Percentiles rank a stretch among this genome's conserved stretches.
Evolutionary conservation across 2,113 vertebrate genomes (phyloP).

Genomic region (Equus quagga): DNA sequence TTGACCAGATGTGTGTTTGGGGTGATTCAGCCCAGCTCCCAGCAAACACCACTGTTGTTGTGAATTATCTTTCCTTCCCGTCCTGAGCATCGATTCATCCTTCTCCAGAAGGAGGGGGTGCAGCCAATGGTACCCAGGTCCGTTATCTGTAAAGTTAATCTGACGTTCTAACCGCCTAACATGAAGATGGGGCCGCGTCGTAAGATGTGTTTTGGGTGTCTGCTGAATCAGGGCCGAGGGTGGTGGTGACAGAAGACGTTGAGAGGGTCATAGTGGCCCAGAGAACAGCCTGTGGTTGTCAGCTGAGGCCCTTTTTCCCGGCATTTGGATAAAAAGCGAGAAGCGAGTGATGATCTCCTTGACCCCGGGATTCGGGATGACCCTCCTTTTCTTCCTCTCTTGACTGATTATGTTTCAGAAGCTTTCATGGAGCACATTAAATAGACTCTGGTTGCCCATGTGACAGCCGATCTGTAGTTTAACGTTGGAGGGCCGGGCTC

Average conservation of each 20-base stretch:
- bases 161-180: accelerated
- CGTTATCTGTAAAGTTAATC: accelerated
- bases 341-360: too few relatives aligned
- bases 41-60: too few relatives aligned
- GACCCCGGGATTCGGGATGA: too few relatives aligned
- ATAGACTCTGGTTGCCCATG: not conserved
- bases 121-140: not conserved
- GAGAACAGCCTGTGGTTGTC: not conserved
- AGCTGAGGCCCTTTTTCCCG: accelerated
- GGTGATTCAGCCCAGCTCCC: too few relatives aligned
- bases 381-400: not conserved
- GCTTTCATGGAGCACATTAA: not conserved
- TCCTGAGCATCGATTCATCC: too few relatives aligned
- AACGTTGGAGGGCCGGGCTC: too few relatives aligned
- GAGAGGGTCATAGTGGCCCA: not conserved
- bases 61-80: too few relatives aligned
- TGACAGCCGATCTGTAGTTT: not conserved
- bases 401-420: not conserved
- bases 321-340: not conserved
- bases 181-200: accelerated
- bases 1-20: not conserved
- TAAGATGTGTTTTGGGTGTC: not conserved
- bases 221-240: not conserved
- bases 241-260: accelerated
- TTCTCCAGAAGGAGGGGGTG: accelerated